A percentile compares a stretch with the other conserved stretches of the same genome.
phyloP scores from a whole-genome alignment of 2,113 vertebrate species.

The Alethe diademata region DNA sequence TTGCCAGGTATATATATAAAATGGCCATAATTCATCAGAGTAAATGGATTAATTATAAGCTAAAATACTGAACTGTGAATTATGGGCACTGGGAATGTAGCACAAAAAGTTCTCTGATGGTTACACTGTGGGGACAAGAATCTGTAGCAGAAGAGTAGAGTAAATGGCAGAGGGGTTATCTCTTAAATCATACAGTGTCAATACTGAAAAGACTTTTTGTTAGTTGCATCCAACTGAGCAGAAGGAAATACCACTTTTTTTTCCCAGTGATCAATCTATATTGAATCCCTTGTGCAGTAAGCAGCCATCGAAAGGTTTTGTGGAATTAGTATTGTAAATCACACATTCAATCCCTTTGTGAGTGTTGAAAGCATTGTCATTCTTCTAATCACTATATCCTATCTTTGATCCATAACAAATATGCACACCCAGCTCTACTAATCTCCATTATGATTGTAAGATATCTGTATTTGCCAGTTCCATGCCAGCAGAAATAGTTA shows the following conservation, averaged over 20 bases:
- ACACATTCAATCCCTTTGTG: neutral
- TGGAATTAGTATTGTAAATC: constrained; percentile 30
- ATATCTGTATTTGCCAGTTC: neutral
- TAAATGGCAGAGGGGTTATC: neutral
- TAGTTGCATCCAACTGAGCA: neutral
- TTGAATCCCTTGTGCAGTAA: constrained; percentile 21
- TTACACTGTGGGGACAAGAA: neutral
- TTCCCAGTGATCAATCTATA: constrained; percentile 10
- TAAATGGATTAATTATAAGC: neutral
- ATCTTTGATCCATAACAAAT: constrained; percentile 20
- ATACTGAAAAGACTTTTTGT: neutral
- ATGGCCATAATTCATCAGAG: neutral
- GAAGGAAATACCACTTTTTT: neutral
- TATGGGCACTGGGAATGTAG: neutral
- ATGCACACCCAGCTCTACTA: neutral
- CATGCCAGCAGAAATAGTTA: constrained; percentile 36
- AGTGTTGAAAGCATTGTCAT: constrained; percentile 9
- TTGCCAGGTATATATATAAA: neutral
- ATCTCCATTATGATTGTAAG: neutral
- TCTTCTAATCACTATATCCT: constrained; percentile 41
- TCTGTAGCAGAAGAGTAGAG: neutral
- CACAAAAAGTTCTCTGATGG: neutral
- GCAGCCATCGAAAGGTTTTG: constrained; percentile 41
- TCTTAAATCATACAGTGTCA: neutral
- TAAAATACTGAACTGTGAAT: neutral